phyloP scores from a whole-genome alignment of 1,140 invertebrate species.

The Bathynomus jamesi region DNA sequence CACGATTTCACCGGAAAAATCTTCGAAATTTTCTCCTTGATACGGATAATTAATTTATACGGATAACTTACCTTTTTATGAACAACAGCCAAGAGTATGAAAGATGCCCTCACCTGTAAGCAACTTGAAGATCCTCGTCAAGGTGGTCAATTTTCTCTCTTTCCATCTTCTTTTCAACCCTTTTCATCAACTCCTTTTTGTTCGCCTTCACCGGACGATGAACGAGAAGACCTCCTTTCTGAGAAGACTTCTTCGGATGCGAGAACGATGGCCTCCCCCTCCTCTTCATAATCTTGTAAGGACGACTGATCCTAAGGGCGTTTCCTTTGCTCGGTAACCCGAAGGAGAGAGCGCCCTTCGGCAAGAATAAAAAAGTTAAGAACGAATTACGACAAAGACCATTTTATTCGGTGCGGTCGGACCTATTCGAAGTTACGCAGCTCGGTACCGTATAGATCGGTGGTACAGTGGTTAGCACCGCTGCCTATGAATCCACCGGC shows the following conservation, averaged over 20 bases:
- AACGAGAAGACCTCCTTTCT: constrained; percentile 11
- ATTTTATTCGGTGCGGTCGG: neutral
- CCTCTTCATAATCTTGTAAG: neutral
- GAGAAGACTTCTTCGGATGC: neutral
- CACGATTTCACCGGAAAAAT: no score
- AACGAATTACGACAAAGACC: neutral
- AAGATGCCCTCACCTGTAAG: constrained; percentile 16
- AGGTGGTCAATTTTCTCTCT: constrained; percentile 9
- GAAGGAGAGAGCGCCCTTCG: neutral
- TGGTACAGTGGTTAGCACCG: no score
- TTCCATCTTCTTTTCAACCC: neutral
- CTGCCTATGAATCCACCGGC: neutral
- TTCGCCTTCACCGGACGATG: constrained; percentile 5
- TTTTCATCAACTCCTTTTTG: constrained; percentile 1
- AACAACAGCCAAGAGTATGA: no score
- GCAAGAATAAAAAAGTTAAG: neutral
- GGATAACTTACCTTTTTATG: no score
- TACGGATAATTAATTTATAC: no score
- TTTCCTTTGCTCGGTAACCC: neutral
- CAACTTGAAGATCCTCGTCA: constrained; percentile 10
- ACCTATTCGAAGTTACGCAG: neutral
- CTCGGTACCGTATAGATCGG: no score
- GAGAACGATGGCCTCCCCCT: neutral
- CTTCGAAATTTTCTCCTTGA: neutral
- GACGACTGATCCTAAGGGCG: neutral